Evolutionary conservation across 2,113 vertebrate species (phyloP), one percentile per base, ranked within the genome.

Genomic region (Deroptyus accipitrinus): DNA sequence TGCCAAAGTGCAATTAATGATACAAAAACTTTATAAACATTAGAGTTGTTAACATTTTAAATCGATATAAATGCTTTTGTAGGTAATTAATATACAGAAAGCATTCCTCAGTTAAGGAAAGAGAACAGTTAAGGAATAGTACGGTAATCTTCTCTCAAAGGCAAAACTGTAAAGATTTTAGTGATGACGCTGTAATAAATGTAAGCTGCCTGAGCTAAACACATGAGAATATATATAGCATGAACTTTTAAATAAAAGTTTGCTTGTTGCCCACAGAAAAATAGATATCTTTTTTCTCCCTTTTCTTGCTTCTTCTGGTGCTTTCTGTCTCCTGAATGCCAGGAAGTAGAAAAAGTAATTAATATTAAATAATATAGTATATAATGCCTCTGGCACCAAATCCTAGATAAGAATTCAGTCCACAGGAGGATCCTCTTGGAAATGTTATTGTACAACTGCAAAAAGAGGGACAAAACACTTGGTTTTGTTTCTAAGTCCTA

Each of bases 121-220:
- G 18, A 92, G 61, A 91, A 62, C 12, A 89, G 48, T 81, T 75
- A 89, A 86, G 83, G 35, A 94, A 68, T 12, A 52, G 20, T 37
- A 57, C 12, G 28, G 66, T 72, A 82, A 88, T 82, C 35, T 84
- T 82, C 25, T 89, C 77, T 94, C 81, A 94, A 61, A 95, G 83
- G 77, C 66, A 95, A 94, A 94, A 87, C 17, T 55, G 42, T 67
- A 91, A 89, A 89, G 96, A 91, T 95, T 96, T 94, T 78, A 87
- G 51, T 64, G 35, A 35, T 89, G 91, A 94, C 63, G 83, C n/a
- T 83, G 51, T 88, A 91, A 95, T 89, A 94, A 95, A 95, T 87
- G 66, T 64, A 82, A 49, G 63, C 66, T 92, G 62, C 30, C 61
- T 84, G 69, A 86, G 46, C 30, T 88, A 82, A 91, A 78, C 88